A percentile compares a stretch with the other conserved stretches of the same genome.
These are phyloP conservation scores for Meloe dianella DNA, from an alignment of 2,888 invertebrate species.

Conservation along the genomic window DNA sequence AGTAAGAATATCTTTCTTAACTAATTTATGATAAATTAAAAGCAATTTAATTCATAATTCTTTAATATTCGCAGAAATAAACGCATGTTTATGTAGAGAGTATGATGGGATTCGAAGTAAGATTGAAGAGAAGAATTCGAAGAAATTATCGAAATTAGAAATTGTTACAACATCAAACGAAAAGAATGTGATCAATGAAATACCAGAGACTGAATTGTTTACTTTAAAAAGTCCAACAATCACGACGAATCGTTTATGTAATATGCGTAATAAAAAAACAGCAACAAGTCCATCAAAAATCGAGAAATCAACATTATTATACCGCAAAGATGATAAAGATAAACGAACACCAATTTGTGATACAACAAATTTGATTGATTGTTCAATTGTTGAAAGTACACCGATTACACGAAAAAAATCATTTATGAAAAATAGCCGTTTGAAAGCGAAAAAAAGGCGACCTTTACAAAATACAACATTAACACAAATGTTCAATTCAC, in stretches of 20 bases:
- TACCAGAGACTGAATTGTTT: slow-evolving; percentile 4
- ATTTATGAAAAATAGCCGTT: slow-evolving; percentile 14
- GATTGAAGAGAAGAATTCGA: slow-evolving; percentile 8
- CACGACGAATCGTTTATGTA: slow-evolving; percentile 29
- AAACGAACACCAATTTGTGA: slow-evolving; percentile 13
- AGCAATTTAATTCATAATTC: background rate
- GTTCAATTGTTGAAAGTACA: slow-evolving; percentile 38
- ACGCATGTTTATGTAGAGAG: background rate
- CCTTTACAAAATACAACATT: slow-evolving; percentile 35
- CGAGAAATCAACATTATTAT: background rate
- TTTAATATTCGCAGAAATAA: background rate
- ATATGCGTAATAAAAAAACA: slow-evolving; percentile 22
- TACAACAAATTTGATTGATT: slow-evolving; percentile 31
- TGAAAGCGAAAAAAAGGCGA: slow-evolving; percentile 19
- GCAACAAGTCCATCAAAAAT: slow-evolving; percentile 6
- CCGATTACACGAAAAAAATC: slow-evolving; percentile 31
- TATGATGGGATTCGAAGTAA: background rate
- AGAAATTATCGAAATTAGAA: background rate
- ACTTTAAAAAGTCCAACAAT: slow-evolving; percentile 33
- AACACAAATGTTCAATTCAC: slow-evolving; percentile 39
- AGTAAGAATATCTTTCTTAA: slow-evolving; percentile 29
- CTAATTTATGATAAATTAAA: background rate
- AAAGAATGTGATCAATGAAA: background rate
- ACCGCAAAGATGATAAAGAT: background rate
- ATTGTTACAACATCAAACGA: background rate